These are phyloP conservation scores for Matsumurasca onukii DNA, from an alignment of 1,140 invertebrate species.

Conservation along the genomic window DNA sequence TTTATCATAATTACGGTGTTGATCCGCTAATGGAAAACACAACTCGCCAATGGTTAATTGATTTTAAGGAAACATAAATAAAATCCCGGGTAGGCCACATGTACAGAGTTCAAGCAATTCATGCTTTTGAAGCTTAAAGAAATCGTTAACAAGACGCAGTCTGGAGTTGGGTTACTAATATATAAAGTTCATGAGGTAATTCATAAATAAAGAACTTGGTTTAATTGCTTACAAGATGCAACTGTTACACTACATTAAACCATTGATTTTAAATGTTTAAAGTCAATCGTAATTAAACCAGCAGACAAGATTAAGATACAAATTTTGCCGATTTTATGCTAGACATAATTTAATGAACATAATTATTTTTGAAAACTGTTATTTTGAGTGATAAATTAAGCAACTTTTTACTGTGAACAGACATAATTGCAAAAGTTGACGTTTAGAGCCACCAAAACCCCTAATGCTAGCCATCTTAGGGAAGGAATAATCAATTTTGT, in stretches of 20 bases:
- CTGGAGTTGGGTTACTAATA: constrained; percentile 10
- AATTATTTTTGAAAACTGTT: not conserved
- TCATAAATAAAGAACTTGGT: constrained; percentile 7
- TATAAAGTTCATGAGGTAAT: constrained; percentile 1
- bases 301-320: constrained; percentile 8
- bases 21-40: too few species aligned
- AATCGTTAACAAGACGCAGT: constrained; percentile 15
- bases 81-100: too few species aligned
- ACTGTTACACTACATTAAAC: constrained; percentile 11
- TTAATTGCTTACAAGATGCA: constrained; percentile 13
- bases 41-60: too few species aligned
- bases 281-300: too few species aligned
- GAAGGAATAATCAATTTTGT: not conserved
- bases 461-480: not conserved
- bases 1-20: too few species aligned
- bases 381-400: constrained; percentile 2
- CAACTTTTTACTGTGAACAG: not conserved
- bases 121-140: too few species aligned
- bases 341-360: not conserved
- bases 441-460: not conserved
- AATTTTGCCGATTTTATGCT: constrained; percentile 1
- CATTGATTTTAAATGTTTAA: too few species aligned
- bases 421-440: constrained; percentile 1
- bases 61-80: too few species aligned
- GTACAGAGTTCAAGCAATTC: too few species aligned